Evolutionary conservation across 92 coral and sea anemone species (phyloP).

Genomic region (Epizoanthus fatuus): DNA sequence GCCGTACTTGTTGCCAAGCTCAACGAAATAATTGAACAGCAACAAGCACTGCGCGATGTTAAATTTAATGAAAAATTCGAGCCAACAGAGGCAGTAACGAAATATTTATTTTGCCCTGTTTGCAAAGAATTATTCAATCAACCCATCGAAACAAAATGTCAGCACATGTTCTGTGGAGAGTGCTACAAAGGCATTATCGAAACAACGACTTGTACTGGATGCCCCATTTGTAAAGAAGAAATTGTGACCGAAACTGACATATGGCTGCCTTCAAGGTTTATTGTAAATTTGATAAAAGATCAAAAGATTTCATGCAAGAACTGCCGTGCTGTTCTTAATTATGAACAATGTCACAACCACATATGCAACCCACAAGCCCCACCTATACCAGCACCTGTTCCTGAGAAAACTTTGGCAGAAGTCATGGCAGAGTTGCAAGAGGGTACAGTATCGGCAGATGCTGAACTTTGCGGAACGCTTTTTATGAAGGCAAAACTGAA

Average conservation of each 20-base stretch:
- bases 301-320: not conserved
- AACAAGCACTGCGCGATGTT: not conserved
- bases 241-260: not conserved
- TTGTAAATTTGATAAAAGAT: not conserved
- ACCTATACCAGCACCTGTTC: too few relatives aligned
- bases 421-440: not conserved
- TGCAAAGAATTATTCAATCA: not conserved
- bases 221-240: not conserved
- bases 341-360: not conserved
- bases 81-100: not conserved
- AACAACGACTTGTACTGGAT: not conserved
- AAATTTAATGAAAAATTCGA: not conserved
- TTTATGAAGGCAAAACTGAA: not conserved
- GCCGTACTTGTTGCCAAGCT: not conserved
- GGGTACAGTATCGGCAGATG: not conserved
- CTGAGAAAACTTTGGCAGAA: not conserved
- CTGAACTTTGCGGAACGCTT: not conserved
- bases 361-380: not conserved
- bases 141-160: not conserved
- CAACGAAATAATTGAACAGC: not conserved
- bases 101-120: not conserved
- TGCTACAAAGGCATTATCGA: not conserved
- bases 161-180: not conserved
- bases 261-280: not conserved
- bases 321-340: not conserved